Conservation (phyloP, 2,113 vertebrate genomes). For the Speoplatyrhinus poulsoni region DNA sequence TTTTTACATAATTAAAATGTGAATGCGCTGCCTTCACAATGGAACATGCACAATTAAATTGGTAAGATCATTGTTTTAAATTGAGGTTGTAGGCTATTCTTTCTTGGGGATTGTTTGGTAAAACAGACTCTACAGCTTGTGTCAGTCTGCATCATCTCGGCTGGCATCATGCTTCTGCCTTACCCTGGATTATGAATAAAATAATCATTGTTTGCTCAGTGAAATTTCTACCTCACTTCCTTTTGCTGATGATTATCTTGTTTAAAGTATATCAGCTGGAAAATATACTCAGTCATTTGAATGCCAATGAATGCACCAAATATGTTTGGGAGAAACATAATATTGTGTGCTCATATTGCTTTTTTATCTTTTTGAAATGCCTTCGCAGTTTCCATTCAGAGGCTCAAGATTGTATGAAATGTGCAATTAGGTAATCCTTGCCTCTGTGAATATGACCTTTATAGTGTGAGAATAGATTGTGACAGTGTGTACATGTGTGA, state of each 20-base stretch:
- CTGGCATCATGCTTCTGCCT: constrained; percentile 57
- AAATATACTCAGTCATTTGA: constrained; percentile 74
- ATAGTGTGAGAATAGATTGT: constrained; percentile 49
- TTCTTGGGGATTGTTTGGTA: constrained; percentile 9
- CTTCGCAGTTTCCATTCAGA: constrained; percentile 59
- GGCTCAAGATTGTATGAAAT: constrained; percentile 58
- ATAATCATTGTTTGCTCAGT: constrained; percentile 72
- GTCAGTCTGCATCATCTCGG: constrained; percentile 47
- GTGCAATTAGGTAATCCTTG: constrained; percentile 61
- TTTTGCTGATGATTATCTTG: constrained; percentile 73
- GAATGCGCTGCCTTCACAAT: too few relatives aligned
- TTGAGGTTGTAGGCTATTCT: too few relatives aligned
- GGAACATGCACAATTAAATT: too few relatives aligned
- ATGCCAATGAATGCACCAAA: constrained; percentile 69
- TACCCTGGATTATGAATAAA: constrained; percentile 70
- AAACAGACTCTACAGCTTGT: constrained; percentile 12
- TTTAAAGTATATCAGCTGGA: constrained; percentile 78
- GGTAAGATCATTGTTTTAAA: too few relatives aligned
- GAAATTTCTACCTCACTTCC: constrained; percentile 73
- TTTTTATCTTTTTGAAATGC: constrained; percentile 69
- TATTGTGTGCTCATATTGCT: constrained; percentile 57
- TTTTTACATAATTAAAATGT: too few relatives aligned
- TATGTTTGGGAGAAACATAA: constrained; percentile 57
- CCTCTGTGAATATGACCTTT: constrained; percentile 69
- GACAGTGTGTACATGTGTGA: constrained; percentile 39